Base-by-base conservation (phyloP, 2,888 invertebrate species). In the Parthenolecanium corni region DNA sequence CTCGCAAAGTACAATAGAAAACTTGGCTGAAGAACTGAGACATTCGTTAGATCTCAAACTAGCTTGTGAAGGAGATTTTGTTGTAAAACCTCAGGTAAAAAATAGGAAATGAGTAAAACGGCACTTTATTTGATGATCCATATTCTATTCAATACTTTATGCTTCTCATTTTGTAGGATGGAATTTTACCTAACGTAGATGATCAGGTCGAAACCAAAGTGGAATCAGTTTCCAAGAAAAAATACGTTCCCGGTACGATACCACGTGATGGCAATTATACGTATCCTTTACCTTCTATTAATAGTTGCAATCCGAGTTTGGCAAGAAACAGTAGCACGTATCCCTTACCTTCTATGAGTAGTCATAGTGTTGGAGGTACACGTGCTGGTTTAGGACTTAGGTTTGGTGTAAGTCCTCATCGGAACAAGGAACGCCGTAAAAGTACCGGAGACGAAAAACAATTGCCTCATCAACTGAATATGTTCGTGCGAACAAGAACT, bases 361-460 rank as follows among this genome's bases (percentile, higher is more conserved):
- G 67, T 25, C 65, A 62, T 31, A 63, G 65, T 25, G 65, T 66
- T n/a, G 65, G 61, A 25, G 66, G 66, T 21, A 57, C 64, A 23
- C 65, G 67, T 53, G 64, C 57, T 42, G 65, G 65, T 24, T 31
- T 64, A 44, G 64, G 64, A 52, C 58, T 52, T 56, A 52, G 65
- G 42, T 62, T 67, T 12, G 65, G 67, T 18, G 65, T 69, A 40
- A 72, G 72, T 42, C 73, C 73, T 1, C 71, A 74, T 66, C 74
- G 76, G 49, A 74, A 76, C 0, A 76, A 75, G 66, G 82, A 86
- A 70, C 79, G 89, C 36, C 79, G 89, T n/a, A 83, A 84, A 69
- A 89, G 89, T 2, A 87, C 88, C 2, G 89, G 89, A 1, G 89
- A 89, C 75, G 88, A 88, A 71, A 83, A 84, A 70, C 78, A 82